Percentiles rank a stretch among this genome's conserved stretches.
These are phyloP conservation scores for Xylophagus ater DNA, from an alignment of 2,888 invertebrate species.

Conservation along the genomic window DNA sequence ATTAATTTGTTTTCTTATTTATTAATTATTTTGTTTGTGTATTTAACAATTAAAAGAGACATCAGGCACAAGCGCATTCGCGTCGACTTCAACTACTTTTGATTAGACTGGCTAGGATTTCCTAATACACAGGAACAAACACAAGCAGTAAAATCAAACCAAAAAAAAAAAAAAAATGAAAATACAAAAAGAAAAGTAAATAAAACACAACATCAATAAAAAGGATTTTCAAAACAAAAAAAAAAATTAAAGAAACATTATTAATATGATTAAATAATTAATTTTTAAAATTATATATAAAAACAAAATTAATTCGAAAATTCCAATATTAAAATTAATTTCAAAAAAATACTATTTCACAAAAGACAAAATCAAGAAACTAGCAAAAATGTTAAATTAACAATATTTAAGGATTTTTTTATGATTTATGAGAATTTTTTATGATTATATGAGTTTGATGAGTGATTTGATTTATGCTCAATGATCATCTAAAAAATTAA, in stretches of 20 bases:
- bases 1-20: too few species aligned
- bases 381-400: conserved; percentile 14
- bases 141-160: conserved; percentile 25
- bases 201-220: conserved; percentile 15
- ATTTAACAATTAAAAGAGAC: too few species aligned
- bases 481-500: conserved; percentile 39
- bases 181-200: conserved; percentile 15
- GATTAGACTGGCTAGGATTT: conserved; percentile 39
- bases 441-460: not conserved
- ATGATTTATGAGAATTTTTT: not conserved
- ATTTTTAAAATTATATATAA: conserved; percentile 6
- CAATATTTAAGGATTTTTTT: not conserved
- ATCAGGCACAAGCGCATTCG: too few species aligned
- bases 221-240: conserved; percentile 4
- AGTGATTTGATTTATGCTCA: conserved; percentile 16
- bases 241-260: conserved; percentile 9
- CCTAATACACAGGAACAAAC: conserved; percentile 28
- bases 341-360: conserved; percentile 8
- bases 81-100: conserved; percentile 27
- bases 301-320: not conserved
- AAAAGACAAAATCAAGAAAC: conserved; percentile 8
- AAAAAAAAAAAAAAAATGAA: conserved; percentile 21
- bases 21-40: too few species aligned
- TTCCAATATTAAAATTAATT: too few species aligned
- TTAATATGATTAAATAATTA: conserved; percentile 11